These are phyloP conservation scores for Julus scanicus DNA, from an alignment of 2,888 invertebrate species.

Conservation along the genomic window DNA sequence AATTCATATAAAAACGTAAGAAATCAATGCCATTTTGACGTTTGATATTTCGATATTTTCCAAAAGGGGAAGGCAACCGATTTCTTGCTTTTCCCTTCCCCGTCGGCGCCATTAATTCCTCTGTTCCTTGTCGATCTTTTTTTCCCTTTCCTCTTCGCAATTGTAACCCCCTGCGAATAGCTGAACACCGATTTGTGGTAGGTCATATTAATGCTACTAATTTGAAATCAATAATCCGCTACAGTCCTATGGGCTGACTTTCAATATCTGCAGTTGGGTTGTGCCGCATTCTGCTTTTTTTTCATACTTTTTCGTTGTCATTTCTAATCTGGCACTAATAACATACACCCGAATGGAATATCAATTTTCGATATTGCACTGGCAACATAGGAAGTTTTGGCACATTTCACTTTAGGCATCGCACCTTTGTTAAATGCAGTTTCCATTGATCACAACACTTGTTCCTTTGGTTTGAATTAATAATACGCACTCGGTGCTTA, in stretches of 20 bases:
- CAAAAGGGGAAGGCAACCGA: neutral
- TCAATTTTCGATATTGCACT: slow-evolving; percentile 13
- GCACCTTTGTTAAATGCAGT: neutral
- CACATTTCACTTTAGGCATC: slow-evolving; percentile 24
- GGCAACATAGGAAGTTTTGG: neutral
- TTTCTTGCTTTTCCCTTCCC: neutral
- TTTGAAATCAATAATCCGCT: slow-evolving; percentile 48
- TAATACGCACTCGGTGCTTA: too few relatives aligned
- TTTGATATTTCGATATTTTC: slow-evolving; percentile 39
- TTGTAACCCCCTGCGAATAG: slow-evolving; percentile 22
- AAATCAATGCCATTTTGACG: slow-evolving; percentile 19
- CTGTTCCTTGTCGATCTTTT: slow-evolving; percentile 36
- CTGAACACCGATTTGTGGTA: slow-evolving; percentile 46
- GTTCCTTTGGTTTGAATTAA: too few relatives aligned
- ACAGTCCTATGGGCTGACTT: neutral
- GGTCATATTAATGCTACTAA: slow-evolving; percentile 48
- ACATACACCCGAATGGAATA: slow-evolving; percentile 21
- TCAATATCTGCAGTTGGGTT: neutral
- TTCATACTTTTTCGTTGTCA: neutral
- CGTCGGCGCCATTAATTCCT: slow-evolving; percentile 23
- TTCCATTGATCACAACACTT: too few relatives aligned
- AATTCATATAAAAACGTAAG: neutral
- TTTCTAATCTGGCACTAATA: slow-evolving; percentile 39
- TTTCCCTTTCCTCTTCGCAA: neutral
- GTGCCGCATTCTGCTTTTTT: neutral